phyloP scores from a whole-genome alignment of 2,888 invertebrate species.

The Hartigia nigra region DNA sequence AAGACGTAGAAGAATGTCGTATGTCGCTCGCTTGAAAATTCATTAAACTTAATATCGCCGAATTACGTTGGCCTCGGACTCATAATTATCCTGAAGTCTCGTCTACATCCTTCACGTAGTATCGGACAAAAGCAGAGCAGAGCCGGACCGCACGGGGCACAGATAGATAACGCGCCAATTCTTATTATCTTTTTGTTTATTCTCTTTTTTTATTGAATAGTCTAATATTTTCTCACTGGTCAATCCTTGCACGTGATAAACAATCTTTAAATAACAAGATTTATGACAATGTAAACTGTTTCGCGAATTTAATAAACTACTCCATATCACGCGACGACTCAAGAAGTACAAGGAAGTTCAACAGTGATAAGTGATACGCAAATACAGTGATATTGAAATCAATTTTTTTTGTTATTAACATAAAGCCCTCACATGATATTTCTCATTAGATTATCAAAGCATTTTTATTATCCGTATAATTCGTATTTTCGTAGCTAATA shows the following conservation, averaged over 20 bases:
- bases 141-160: not conserved
- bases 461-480: not conserved
- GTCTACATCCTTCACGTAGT: slow-evolving; percentile 26
- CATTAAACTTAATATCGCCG: not conserved
- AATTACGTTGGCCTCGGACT: not conserved
- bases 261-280: not conserved
- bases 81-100: not conserved
- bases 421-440: not conserved
- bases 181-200: not conserved
- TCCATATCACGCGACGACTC: not conserved
- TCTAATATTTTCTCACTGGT: not conserved
- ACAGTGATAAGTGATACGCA: too few species aligned
- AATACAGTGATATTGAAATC: not conserved
- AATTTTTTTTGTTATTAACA: not conserved
- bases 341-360: not conserved
- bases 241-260: not conserved
- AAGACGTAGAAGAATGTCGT: not conserved
- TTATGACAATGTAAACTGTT: not conserved
- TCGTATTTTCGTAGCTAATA: not conserved
- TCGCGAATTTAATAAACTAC: not conserved
- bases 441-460: not conserved
- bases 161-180: not conserved
- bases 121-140: not conserved
- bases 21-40: not conserved
- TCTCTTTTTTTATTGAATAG: not conserved